These are phyloP conservation scores for Uloborus diversus DNA, from an alignment of 1,140 invertebrate species.

Conservation along the genomic window DNA sequence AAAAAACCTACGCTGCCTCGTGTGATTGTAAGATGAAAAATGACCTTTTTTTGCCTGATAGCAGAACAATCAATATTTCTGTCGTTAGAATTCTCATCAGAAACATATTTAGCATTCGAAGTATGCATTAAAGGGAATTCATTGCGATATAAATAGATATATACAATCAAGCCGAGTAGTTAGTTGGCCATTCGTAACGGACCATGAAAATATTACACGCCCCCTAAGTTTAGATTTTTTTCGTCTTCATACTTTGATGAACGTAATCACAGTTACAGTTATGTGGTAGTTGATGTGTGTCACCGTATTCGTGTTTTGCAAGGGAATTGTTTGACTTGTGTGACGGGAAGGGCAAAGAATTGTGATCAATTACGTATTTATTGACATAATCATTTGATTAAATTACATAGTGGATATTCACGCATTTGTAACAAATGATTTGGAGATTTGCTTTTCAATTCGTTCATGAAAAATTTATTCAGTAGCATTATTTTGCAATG, in stretches of 20 bases:
- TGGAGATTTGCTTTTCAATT: too few species aligned
- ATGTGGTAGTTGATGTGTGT: slow-evolving; percentile 29
- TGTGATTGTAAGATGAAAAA: too few species aligned
- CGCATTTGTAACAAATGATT: too few species aligned
- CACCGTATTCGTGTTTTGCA: slow-evolving; percentile 38
- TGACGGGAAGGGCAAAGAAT: too few species aligned
- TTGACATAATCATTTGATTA: too few species aligned
- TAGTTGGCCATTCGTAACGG: slow-evolving; percentile 24
- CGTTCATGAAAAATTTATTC: too few species aligned
- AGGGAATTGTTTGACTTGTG: slow-evolving; percentile 17
- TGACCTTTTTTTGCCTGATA: neutral
- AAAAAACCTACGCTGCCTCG: too few species aligned
- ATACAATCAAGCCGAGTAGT: slow-evolving; percentile 32
- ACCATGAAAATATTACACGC: slow-evolving; percentile 39
- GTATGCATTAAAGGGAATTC: slow-evolving; percentile 2
- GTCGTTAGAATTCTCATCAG: neutral
- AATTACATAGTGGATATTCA: too few species aligned
- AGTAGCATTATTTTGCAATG: too few species aligned
- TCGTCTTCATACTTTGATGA: slow-evolving; percentile 24
- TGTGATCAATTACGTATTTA: too few species aligned
- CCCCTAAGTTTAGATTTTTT: neutral
- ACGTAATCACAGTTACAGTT: slow-evolving; percentile 42
- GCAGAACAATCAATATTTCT: neutral
- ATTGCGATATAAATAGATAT: slow-evolving; percentile 33
- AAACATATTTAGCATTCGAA: slow-evolving; percentile 4